Base-by-base conservation (phyloP, 1,140 invertebrate species). In the Laupala kohalensis region DNA sequence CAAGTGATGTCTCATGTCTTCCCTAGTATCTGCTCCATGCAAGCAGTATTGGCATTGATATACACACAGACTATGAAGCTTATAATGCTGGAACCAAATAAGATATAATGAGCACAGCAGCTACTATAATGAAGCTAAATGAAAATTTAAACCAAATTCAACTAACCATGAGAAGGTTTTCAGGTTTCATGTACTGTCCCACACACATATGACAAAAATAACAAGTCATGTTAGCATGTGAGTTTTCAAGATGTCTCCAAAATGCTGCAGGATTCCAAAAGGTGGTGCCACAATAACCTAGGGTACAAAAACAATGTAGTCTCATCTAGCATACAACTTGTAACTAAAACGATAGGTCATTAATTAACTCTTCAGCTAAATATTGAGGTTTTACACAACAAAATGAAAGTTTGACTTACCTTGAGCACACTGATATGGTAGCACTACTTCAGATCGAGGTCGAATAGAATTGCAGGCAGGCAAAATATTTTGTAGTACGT, bases 21-120 rank as follows among this genome's bases (percentile, higher is more conserved):
- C 74, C 4, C 78, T 72, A 6, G 74, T 77, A n/a, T 82, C 77
- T 4, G 79, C 74, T 6, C 84, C 84, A 75, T 78, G 77, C 12
- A 79, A 30, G 72, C 84, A 86, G 72, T 84, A 84, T 3, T 82
- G 75, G 68, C 84, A 86, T 67, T 85, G 84, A 65, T 79, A 84
- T 27, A 81, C 83, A 29, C 79, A 63, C 6, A 69, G 62, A 24
- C 65, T 37, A 29, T 72, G 71, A 62, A 64, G 28, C 29, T 71
- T 71, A 62, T 71, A 71, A 72, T 83, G 82, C 78, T 81, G 64
- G 19, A 74, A 74, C 71, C 69, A 4, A 74, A 53, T 24, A 37
- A 67, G 69, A 28, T 64, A n/a, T 27, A 9, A 25, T 5, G 25
- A 25, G 63, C n/a, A 25, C 62, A 53, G 4, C 19, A 53, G 64